Evolutionary conservation across 92 coral and sea anemone genomes (phyloP), one percentile per base, ranked within the genome.

Genomic region (Epizoanthus rinbou): DNA sequence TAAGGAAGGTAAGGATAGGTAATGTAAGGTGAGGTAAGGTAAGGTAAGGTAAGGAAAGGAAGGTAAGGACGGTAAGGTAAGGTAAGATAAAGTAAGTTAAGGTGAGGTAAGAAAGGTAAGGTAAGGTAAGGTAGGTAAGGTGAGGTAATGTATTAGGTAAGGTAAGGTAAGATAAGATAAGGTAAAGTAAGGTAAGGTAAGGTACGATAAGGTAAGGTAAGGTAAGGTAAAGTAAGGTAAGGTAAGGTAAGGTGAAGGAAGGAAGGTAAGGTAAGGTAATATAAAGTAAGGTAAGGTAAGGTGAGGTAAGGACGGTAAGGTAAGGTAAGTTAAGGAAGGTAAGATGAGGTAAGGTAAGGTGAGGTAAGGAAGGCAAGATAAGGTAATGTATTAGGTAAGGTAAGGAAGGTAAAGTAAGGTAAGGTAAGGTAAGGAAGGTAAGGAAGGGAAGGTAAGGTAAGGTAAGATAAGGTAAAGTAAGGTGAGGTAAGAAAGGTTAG

Each of bases 391-490:
- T n/a, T n/a, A 73, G 57, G 79, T 41, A 41, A 2, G 8, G 1
- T 54, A 1, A 54, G 59, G 59, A 45, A 45, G 59, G 79, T 59
- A 17, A 73, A 22, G 79, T 17, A 35, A 73, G 21, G 79, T 45
- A 13, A 79, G 72, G 73, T 57, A 21, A 60, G n/a, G 74, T 52
- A 35, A 80, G 37, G 75, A 14, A 65, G 74, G 74, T 64, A 53
- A n/a, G 74, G 72, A 25, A 79, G 54, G 74, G 63, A 35, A 80
- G 74, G 85, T 37, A 45, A 80, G 22, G 85, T 79, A 18, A 80
- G 57, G 85, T 80, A 15, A 64, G 25, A 21, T 64, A 10, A 14
- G 59, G 85, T 19, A 22, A 64, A 31, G 74, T 41, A 7, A 64
- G 59, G 85, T 80, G 6, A 80, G 72, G 84, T 79, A 17, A 25